phyloP scores from a whole-genome alignment of 2,797 vertebrate genomes.

The Chloroceryle amazona region DNA sequence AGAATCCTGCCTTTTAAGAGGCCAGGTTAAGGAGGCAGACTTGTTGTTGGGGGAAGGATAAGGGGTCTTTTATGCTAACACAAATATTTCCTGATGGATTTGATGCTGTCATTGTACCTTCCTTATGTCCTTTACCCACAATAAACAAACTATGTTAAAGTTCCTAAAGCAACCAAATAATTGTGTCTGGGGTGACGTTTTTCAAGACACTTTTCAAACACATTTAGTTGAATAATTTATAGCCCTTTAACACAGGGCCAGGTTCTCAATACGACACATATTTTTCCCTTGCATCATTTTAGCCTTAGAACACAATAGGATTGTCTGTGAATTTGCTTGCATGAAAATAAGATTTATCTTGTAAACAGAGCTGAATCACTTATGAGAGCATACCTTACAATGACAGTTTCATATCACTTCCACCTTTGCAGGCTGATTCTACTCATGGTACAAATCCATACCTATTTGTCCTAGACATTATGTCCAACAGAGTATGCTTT shows the following conservation, averaged over 20 bases:
- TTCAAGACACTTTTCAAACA: constrained; percentile 40
- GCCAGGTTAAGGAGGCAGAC: constrained; percentile 55
- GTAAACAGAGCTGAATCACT: constrained; percentile 56
- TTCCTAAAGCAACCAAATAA: constrained; percentile 62
- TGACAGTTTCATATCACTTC: constrained; percentile 41
- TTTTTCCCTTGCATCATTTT: constrained; percentile 41
- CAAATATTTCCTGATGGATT: constrained; percentile 66
- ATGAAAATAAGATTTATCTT: constrained; percentile 63
- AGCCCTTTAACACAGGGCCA: constrained; percentile 57
- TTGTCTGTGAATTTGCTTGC: constrained; percentile 19
- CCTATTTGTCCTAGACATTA: constrained; percentile 36
- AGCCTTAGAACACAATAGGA: constrained; percentile 1
- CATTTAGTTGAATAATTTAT: constrained; percentile 72
- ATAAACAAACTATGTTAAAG: constrained; percentile 56
- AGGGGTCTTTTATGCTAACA: constrained; percentile 32
- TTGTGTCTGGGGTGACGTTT: constrained; percentile 31
- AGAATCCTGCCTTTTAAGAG: constrained; percentile 71
- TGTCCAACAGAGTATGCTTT: background rate
- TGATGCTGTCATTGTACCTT: constrained; percentile 13
- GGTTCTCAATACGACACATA: constrained; percentile 49
- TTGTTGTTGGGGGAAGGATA: background rate
- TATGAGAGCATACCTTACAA: constrained; percentile 49
- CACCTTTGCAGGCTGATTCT: constrained; percentile 45
- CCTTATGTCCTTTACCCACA: constrained; percentile 24
- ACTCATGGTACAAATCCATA: constrained; percentile 60